A percentile compares a stretch with the other conserved stretches of the same genome.
Evolutionary conservation across 2,113 vertebrate species (phyloP).

Genomic region (Ifrita kowaldi): DNA sequence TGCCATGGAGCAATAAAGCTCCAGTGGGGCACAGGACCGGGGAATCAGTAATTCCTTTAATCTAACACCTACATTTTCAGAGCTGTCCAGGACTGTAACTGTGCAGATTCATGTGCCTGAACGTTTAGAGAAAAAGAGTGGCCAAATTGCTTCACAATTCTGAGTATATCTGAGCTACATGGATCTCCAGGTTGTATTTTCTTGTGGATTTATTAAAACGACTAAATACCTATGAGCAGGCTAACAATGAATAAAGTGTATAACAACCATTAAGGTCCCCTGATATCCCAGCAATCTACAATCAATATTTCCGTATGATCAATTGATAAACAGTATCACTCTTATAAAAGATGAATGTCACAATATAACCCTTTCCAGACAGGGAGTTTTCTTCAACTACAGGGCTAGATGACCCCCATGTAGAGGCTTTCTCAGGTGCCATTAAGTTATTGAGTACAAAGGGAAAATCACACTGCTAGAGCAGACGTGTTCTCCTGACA

Average conservation of each 20-base stretch:
- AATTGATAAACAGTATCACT: neutral
- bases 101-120: neutral
- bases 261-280: neutral
- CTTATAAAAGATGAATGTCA: neutral
- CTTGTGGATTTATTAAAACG: neutral
- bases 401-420: neutral
- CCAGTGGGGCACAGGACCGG: fast-evolving
- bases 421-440: neutral
- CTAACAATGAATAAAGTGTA: neutral
- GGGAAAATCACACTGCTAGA: neutral
- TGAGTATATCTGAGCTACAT: neutral
- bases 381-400: neutral
- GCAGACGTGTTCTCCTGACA: neutral
- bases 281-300: neutral
- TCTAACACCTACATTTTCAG: neutral
- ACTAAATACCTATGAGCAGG: neutral
- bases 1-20: neutral
- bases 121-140: neutral
- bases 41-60: neutral
- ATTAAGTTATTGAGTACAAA: neutral
- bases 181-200: neutral
- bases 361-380: neutral
- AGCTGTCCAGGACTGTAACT: neutral
- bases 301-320: neutral
- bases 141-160: neutral